A percentile compares a stretch with the other conserved stretches of the same genome.
Evolutionary conservation across 2,797 vertebrate species (phyloP).

Genomic region (Protonibea diacanthus): DNA sequence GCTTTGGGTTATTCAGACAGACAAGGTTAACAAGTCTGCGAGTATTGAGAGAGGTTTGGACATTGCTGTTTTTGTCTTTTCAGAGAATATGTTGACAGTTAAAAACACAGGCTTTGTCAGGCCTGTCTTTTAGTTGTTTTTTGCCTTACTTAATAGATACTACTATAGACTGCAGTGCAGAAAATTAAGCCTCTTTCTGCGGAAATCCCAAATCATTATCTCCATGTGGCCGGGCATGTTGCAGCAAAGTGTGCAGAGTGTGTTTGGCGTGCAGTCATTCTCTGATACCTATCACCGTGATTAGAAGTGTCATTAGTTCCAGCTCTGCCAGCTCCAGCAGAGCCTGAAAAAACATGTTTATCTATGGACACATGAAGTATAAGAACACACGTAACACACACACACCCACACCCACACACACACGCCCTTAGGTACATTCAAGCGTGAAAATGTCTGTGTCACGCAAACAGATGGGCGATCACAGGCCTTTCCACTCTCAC

Average conservation of each 20-base stretch:
- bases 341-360: constrained; percentile 75
- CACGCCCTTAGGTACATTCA: background rate
- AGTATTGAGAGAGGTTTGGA: background rate
- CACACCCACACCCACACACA: constrained; percentile 11
- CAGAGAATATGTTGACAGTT: background rate
- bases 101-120: constrained; percentile 25
- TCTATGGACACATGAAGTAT: constrained; percentile 51
- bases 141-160: constrained; percentile 15
- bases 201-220: constrained; percentile 66
- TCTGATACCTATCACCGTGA: constrained; percentile 78
- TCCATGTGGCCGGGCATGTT: constrained; percentile 66
- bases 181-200: constrained; percentile 28
- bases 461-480: constrained; percentile 33
- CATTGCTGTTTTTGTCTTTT: constrained; percentile 19
- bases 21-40: constrained; percentile 2
- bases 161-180: constrained; percentile 27
- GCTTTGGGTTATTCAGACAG: background rate
- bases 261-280: constrained; percentile 75
- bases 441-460: constrained; percentile 38
- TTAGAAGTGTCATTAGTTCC: constrained; percentile 81
- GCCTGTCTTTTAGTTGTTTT: constrained; percentile 23
- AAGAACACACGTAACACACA: constrained; percentile 19
- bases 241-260: constrained; percentile 67
- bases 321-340: constrained; percentile 71
- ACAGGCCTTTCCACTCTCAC: constrained; percentile 41